Base-by-base conservation (phyloP, 2,113 vertebrate species). In the rat (Rattus norvegicus) region DNA sequence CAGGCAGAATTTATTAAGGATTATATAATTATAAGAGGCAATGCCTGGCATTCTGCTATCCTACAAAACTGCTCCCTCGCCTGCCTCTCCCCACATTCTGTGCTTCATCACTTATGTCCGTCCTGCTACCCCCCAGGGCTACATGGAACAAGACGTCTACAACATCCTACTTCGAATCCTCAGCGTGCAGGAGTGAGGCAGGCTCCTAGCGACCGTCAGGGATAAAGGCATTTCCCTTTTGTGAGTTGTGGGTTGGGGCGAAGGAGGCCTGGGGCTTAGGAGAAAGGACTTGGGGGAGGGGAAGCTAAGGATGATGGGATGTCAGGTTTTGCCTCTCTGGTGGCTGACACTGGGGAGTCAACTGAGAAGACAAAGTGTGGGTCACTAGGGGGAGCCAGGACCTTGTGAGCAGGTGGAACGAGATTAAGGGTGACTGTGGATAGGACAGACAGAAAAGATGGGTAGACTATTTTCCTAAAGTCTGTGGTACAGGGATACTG, bases 91-190 rank as follows among this genome's bases (percentile, higher is more conserved):
- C 12, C n/a, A 11, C 33, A 69, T 69, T 54, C 56, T 79, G 4
- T 30, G 69, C 33, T 73, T 84, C 47, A 79, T 73, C 81, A 88
- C 49, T 69, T 43, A 0, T 92, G 52, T 93, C 84, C 86, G 97
- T 96, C 70, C 30, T 76, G 77, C 20, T 39, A 13, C 16, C 79
- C 73, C 14, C 0, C 96, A 98, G 98, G 98, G 98, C 7, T 97
- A 97, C 91, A 98, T 98, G 98, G 98, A 98, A 4, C 97, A 98
- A 84, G 97, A 98, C 0, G 98, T 98, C 1, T 98, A 98, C 52
- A 69, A 84, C 2, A 93, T 97, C 76, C 96, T 98, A 22, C 97
- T 98, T 61, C 95, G 88, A n/a, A 98, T 98, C 59, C 98, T 98
- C 95, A 97, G 83, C 76, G n/a, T 69, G 17, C 95, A 97, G 73